Conservation (phyloP, 2,888 invertebrate species). For the Macrophya annulata region DNA sequence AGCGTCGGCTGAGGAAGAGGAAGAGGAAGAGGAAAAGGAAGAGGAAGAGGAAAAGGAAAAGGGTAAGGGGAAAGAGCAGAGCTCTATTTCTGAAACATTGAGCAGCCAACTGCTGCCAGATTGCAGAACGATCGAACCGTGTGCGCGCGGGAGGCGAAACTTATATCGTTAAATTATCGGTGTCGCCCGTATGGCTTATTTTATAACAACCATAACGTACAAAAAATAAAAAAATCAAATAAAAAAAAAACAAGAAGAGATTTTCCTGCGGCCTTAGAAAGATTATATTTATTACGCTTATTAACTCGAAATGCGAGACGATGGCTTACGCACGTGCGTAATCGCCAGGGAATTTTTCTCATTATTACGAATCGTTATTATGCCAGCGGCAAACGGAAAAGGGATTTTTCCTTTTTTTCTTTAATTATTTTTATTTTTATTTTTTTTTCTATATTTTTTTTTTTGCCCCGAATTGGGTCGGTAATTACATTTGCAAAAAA, state of each 20-base stretch:
- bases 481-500: conserved; percentile 35
- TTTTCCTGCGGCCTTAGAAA: background rate
- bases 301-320: conserved; percentile 42
- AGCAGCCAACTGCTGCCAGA: conserved; percentile 59
- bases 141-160: conserved; percentile 56
- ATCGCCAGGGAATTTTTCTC: conserved; percentile 37
- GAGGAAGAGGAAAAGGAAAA: background rate
- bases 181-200: conserved; percentile 55
- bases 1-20: conserved; percentile 6
- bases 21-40: conserved; percentile 14
- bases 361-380: conserved; percentile 40
- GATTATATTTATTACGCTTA: conserved; percentile 46
- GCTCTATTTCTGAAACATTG: conserved; percentile 59
- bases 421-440: too few relatives aligned
- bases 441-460: background rate
- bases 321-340: conserved; percentile 51
- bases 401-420: background rate
- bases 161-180: conserved; percentile 58
- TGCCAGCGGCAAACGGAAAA: conserved; percentile 37
- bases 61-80: background rate
- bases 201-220: conserved; percentile 54
- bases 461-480: background rate
- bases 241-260: background rate
- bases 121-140: conserved; percentile 59
- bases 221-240: too few relatives aligned